Evolutionary conservation across 2,888 invertebrate species (phyloP).

Genomic region (Apodemia duryi): DNA sequence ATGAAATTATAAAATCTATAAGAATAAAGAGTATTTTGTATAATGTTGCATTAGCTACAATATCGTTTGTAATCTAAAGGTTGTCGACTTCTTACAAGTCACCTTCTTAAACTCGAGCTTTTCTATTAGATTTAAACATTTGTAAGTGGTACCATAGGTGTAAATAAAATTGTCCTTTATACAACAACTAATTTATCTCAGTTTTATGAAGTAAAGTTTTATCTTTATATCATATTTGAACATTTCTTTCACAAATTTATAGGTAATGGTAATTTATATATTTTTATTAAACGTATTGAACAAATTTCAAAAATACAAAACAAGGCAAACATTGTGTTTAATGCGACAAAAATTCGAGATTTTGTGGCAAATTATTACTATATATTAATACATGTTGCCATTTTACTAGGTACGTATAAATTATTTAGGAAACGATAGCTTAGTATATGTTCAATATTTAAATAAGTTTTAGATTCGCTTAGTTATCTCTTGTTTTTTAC

Average conservation of each 20-base stretch:
- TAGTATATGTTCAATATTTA: constrained; percentile 6
- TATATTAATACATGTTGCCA: constrained; percentile 5
- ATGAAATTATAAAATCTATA: not conserved
- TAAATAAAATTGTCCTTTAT: constrained; percentile 35
- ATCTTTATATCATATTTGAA: not conserved
- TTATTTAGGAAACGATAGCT: not conserved
- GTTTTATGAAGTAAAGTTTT: no score
- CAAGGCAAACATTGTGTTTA: not conserved
- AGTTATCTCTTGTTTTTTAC: constrained; percentile 9
- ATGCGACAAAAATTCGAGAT: not conserved
- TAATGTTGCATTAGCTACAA: constrained; percentile 20
- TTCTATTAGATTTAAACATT: constrained; percentile 58
- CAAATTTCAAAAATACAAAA: constrained; percentile 16
- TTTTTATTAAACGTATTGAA: constrained; percentile 37
- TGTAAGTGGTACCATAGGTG: constrained; percentile 38
- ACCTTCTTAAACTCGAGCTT: constrained; percentile 69
- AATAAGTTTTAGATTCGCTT: constrained; percentile 13
- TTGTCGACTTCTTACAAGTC: constrained; percentile 72
- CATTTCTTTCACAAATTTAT: not conserved
- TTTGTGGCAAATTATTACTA: not conserved
- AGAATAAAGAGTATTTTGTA: not conserved
- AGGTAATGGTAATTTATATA: constrained; percentile 24
- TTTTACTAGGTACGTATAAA: not conserved
- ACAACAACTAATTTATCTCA: constrained; percentile 27
- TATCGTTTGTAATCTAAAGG: constrained; percentile 46